Conservation (phyloP, 2,113 vertebrate genomes). For the Hystrix cristata region DNA sequence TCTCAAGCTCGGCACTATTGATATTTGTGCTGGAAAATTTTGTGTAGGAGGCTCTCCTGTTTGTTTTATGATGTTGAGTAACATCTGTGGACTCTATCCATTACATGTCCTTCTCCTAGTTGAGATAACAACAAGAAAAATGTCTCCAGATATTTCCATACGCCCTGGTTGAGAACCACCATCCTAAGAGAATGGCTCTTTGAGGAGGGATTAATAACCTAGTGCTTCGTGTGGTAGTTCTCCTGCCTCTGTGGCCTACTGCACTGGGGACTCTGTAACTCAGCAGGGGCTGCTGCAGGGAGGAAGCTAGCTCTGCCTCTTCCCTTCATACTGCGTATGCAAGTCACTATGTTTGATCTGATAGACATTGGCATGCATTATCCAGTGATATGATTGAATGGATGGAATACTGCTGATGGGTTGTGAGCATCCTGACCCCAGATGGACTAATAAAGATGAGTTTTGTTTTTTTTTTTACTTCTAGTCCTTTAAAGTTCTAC, state of each 20-base stretch:
- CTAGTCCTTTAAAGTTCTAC: neutral
- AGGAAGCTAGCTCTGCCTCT: neutral
- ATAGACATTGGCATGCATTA: neutral
- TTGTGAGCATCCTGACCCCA: neutral
- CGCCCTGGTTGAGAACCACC: neutral
- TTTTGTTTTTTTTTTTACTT: neutral
- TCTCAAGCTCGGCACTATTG: neutral
- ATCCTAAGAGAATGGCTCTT: neutral
- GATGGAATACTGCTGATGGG: neutral
- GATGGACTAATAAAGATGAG: too few relatives aligned
- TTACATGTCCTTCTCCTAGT: neutral
- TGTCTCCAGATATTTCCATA: neutral
- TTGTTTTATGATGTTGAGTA: neutral
- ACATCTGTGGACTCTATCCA: neutral
- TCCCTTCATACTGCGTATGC: rapidly evolving
- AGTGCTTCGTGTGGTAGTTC: neutral
- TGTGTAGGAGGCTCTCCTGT: neutral
- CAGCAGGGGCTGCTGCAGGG: too few relatives aligned
- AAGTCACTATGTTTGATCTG: neutral
- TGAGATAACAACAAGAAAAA: neutral
- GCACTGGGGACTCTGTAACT: neutral
- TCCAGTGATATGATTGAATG: neutral
- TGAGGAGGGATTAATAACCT: neutral
- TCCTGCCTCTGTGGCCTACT: neutral
- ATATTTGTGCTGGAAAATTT: too few relatives aligned